Evolutionary conservation across 1,140 invertebrate genomes (phyloP), one percentile per base, ranked within the genome.

Genomic region (Drosophila ambigua): DNA sequence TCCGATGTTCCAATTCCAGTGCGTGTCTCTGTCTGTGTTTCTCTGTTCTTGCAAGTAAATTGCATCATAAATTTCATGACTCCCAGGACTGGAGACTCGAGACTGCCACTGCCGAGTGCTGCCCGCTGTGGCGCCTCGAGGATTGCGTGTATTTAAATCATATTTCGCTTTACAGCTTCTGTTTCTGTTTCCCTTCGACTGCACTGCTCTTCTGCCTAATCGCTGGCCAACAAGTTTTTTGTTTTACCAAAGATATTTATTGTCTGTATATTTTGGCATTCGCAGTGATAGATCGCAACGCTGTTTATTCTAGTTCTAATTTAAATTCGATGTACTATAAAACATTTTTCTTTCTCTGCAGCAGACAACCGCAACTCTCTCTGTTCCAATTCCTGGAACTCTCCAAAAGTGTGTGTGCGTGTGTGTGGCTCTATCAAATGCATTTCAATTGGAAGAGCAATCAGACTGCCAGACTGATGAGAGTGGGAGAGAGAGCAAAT

Each of bases 131-230:
- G 78, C 78, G 78, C 78, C 78, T 68, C 55, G 23, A 81, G 79
- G 63, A 81, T 77, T 73, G 79, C 79, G 79, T 80, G 78, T 80
- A 72, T 76, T 76, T 80, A 80, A 80, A 80, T 80, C 77, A 80
- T 80, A 76, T 66, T 43, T 77, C 72, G 50, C 57, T 76, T 68
- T 63, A 54, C 74, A 81, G 79, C 78, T 81, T 77, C 79, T 81
- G 73, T 69, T 73, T 52, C 60, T 46, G 35, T 4, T 63, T 44
- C 43, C 60, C 60, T 23, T 41, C 15, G 54, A 24, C 62, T 54
- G 50, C 31, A 66, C 48, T 49, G 23, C 20, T 65, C 62, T 28
- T 49, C 39, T 11, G 35, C 11, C n/a, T 45, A 41, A 39, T 41
- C 5, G 48, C 7, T 50, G 24, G 24, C 28, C 28, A 13, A 31